These are phyloP conservation scores for Arion vulgaris DNA, from an alignment of 1,140 invertebrate genomes.

Conservation along the genomic window DNA sequence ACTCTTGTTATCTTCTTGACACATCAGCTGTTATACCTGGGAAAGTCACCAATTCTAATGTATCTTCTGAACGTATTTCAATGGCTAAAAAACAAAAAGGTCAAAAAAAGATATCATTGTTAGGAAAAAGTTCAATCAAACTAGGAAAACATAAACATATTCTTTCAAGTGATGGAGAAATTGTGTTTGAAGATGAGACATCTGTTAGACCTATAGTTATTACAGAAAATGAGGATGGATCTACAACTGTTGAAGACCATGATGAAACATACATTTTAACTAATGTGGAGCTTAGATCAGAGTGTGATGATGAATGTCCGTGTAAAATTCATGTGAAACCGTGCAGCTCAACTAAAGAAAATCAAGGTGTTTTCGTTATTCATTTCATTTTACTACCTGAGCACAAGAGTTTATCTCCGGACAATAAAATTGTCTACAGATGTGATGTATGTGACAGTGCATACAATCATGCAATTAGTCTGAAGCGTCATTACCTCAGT, in stretches of 20 bases:
- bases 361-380: constrained; percentile 7
- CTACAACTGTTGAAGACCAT: constrained; percentile 28
- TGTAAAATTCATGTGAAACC: background rate
- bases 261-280: constrained; percentile 26
- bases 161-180: background rate
- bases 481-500: constrained; percentile 76
- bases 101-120: background rate
- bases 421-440: constrained; percentile 33
- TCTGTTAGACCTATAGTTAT: constrained; percentile 10
- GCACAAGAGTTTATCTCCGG: constrained; percentile 1
- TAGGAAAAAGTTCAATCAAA: background rate
- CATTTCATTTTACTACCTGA: constrained; percentile 33
- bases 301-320: constrained; percentile 32
- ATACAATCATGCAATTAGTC: constrained; percentile 75
- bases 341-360: background rate
- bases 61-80: background rate
- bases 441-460: constrained; percentile 76
- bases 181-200: background rate
- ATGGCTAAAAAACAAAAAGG: background rate
- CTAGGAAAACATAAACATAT: background rate
- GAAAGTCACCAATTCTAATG: background rate
- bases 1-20: background rate
- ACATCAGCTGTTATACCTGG: background rate
- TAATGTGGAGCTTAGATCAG: background rate
- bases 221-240: constrained; percentile 10